A percentile compares a stretch with the other conserved stretches of the same genome.
Conservation (phyloP, 2,113 vertebrate genomes). For the Takifugu bimaculatus region DNA sequence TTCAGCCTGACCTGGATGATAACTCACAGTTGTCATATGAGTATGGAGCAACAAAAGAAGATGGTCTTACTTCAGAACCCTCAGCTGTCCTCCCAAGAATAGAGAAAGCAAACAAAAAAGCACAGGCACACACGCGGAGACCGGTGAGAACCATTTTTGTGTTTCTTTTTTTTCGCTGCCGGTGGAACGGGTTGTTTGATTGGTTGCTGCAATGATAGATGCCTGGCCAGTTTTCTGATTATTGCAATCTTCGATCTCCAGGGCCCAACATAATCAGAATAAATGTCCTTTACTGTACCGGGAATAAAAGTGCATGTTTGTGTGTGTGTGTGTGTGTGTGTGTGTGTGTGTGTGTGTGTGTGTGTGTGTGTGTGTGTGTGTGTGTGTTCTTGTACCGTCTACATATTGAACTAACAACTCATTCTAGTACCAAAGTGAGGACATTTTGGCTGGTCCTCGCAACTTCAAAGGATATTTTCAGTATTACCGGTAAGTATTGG, state of each 20-base stretch:
- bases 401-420: too few species aligned
- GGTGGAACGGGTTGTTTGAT: constrained; percentile 68
- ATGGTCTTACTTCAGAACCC: constrained; percentile 11
- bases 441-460: too few species aligned
- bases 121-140: constrained; percentile 24
- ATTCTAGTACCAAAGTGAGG: too few species aligned
- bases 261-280: constrained; percentile 76
- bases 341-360: constrained; percentile 29
- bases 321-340: constrained; percentile 34
- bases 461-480: too few species aligned
- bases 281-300: constrained; percentile 68
- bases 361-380: constrained; percentile 1
- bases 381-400: too few species aligned
- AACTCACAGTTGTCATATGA: neutral
- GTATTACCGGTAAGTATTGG: too few species aligned
- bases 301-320: constrained; percentile 52
- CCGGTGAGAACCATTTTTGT: constrained; percentile 72
- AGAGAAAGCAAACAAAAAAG: constrained; percentile 6
- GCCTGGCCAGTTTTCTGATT: constrained; percentile 78
- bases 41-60: constrained; percentile 6
- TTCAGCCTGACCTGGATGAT: constrained; percentile 1
- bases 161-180: constrained; percentile 65
- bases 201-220: constrained; percentile 78
- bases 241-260: constrained; percentile 76
- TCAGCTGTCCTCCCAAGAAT: constrained; percentile 32